Base-by-base conservation (phyloP, 2,888 invertebrate species). In the Caenorhabditis imperialis region DNA sequence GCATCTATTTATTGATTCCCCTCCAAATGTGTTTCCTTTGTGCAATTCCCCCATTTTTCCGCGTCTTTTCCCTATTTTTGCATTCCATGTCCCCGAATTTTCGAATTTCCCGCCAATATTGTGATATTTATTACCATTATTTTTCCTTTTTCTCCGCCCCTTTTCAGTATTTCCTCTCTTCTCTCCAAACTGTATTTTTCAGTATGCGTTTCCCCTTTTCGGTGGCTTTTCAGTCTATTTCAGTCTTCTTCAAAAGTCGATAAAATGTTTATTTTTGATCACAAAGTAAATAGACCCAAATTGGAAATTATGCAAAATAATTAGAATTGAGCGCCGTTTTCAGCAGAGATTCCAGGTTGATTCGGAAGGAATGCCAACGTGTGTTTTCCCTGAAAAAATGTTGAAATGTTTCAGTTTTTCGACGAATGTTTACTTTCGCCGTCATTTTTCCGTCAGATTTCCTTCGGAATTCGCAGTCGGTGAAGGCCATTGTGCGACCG, bases 381-480 rank as follows among this genome's bases (percentile, higher is more conserved):
- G 55, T 81, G 81, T 42, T 77, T 77, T 14, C 81, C 81, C 74
- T 76, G 47, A 62, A 58, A n/a, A n/a, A n/a, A 58, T 38, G 14
- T 20, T 10, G 12, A 55, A 30, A 33, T 30, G 22, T 42, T 18
- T 37, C 5, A 10, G 5, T 25, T 10, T 50, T 12, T 4, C 7
- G 3, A 14, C 37, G 40, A 16, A 23, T 10, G 35, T 23, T 2
- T 25, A 77, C 84, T 62, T 85, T 86, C 14, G 84, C 84, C 22
- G 81, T 60, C 61, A 86, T 61, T 67, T 83, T 81, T 33, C 80
- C 80, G 65, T 86, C 86, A 14, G 76, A 73, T 57, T 84, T 81
- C 30, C 84, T 65, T n/a, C 84, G 75, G 63, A 86, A 84, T 45
- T 83, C 85, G 40, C 80, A 80, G 35, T 86, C 85, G 3, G 86